Base-by-base conservation (phyloP, 2,888 invertebrate species). In the Parnassius glacialis region DNA sequence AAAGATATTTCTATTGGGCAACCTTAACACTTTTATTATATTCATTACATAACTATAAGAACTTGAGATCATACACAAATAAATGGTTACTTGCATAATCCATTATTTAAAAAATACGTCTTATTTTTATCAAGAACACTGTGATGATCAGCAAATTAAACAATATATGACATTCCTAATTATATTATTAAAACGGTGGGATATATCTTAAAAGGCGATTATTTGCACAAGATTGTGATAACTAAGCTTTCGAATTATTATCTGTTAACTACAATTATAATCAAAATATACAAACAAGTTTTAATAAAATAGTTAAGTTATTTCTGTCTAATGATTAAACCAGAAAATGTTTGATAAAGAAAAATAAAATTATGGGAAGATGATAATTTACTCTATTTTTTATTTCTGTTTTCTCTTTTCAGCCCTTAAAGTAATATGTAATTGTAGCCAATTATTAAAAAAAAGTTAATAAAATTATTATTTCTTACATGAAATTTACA, bases 181-280 rank as follows among this genome's bases (percentile, higher is more conserved):
- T 53, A 62, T 16, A 54, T 62, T 61, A 54, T 61, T 61, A 61
- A 62, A 67, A 63, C 66, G 66, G 67, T 66, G 66, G 66, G 68
- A 62, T 64, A 63, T 58, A 52, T 56, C 55, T 50, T 53, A 57
- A 64, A 66, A 56, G 44, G 58, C 52, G 48, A 63, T 60, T n/a
- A 44, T 52, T 58, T 52, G 11, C 16, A 54, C 45, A 52, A 34
- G 42, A 16, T 13, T 56, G 20, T 50, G 43, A 44, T 57, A 52
- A 52, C 13, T 56, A 45, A 20, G 25, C n/a, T 51, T 58, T 59
- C 25, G 1, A 54, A 41, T 44, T 47, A 41, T 44, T 47, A 16
- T 45, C 16, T 16, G n/a, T 48, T 43, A 55, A 20, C 50, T 52
- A 59, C 11, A 51, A 42, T 44, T 34, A 50, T 11, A 20, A 42